A percentile compares a stretch with the other conserved stretches of the same genome.
phyloP scores from a whole-genome alignment of 2,113 vertebrate species.

The Copsychus sechellarum region DNA sequence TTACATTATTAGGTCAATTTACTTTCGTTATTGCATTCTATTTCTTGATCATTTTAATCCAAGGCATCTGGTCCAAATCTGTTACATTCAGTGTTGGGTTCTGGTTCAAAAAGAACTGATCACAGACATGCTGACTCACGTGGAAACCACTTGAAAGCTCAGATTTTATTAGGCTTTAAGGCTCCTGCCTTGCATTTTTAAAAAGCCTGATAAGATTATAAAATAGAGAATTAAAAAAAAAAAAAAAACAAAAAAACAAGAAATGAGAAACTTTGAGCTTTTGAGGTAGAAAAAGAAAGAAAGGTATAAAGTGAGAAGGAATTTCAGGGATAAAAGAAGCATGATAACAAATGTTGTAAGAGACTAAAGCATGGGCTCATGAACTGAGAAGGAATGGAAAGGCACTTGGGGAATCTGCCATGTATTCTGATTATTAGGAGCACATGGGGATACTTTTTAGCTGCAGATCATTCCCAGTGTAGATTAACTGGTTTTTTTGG shows the following conservation, averaged over 20 bases:
- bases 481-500: neutral
- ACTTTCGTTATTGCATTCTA: neutral
- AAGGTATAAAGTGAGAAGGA: neutral
- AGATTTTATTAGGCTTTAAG: neutral
- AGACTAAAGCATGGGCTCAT: neutral
- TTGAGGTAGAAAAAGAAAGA: neutral
- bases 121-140: neutral
- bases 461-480: neutral
- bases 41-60: constrained; percentile 18
- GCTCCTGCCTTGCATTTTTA: neutral
- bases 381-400: neutral
- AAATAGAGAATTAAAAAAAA: neutral
- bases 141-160: neutral
- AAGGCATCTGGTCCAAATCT: neutral
- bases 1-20: neutral
- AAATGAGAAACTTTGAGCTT: neutral
- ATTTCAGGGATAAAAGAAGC: neutral
- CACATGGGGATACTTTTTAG: neutral
- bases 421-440: neutral
- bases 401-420: neutral
- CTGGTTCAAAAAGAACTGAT: neutral
- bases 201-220: neutral
- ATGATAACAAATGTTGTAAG: neutral
- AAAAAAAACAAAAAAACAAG: neutral
- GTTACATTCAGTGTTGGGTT: neutral